These are phyloP conservation scores for Porites lutea DNA, from an alignment of 64 coral and sea anemone species.

Conservation along the genomic window DNA sequence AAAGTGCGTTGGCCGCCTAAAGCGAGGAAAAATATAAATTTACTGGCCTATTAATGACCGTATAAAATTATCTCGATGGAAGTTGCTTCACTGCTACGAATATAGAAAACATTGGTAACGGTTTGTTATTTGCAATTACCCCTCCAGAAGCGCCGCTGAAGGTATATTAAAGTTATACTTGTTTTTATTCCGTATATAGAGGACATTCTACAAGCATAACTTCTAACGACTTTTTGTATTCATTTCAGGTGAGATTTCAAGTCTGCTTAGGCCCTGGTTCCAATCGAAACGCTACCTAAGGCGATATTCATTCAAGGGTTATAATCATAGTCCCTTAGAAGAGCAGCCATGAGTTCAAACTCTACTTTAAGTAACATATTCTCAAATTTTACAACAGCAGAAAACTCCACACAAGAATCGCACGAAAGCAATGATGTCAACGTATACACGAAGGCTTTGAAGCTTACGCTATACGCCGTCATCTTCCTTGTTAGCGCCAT, in stretches of 20 bases:
- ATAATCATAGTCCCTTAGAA: neutral
- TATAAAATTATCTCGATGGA: neutral
- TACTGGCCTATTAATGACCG: neutral
- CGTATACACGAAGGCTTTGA: slow-evolving; percentile 15
- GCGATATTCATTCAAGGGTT: neutral
- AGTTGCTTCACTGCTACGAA: neutral
- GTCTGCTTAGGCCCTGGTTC: too few relatives aligned
- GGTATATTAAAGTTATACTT: too few relatives aligned
- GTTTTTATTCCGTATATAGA: too few relatives aligned
- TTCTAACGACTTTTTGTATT: neutral
- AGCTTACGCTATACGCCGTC: slow-evolving; percentile 60
- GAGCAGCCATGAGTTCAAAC: neutral
- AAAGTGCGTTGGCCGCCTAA: neutral
- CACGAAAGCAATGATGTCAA: neutral
- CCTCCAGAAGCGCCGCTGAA: too few relatives aligned
- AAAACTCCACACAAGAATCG: neutral
- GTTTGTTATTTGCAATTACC: neutral
- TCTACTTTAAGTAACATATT: neutral
- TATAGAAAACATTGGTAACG: neutral
- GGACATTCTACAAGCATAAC: too few relatives aligned
- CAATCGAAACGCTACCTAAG: neutral
- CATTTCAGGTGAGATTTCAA: neutral
- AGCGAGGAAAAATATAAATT: neutral
- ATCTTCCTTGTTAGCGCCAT: slow-evolving; percentile 61
- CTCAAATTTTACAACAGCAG: neutral